Conservation (phyloP, 2,797 vertebrate species). For the Chelon auratus region DNA sequence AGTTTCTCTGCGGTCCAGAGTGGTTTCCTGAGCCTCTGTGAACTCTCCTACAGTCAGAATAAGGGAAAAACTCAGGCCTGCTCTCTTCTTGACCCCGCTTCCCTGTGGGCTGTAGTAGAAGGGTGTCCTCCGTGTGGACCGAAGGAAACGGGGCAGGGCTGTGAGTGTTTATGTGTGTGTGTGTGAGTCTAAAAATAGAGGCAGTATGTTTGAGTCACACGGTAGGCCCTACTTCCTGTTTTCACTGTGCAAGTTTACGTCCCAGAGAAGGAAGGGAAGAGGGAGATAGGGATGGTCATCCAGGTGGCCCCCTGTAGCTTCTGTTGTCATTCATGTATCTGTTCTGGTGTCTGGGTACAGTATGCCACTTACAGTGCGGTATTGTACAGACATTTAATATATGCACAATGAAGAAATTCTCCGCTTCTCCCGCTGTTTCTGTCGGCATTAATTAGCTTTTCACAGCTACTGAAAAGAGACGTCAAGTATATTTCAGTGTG, state of each 20-base stretch:
- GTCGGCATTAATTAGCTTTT: slow-evolving; percentile 22
- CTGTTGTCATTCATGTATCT: slow-evolving; percentile 12
- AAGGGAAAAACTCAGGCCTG: slow-evolving; percentile 50
- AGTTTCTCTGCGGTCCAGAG: neutral
- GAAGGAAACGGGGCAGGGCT: slow-evolving; percentile 76
- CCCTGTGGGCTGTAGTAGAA: slow-evolving; percentile 59
- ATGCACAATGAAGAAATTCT: slow-evolving; percentile 18
- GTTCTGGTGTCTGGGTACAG: neutral
- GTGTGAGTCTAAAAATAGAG: slow-evolving; percentile 79
- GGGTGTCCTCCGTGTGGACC: slow-evolving; percentile 71
- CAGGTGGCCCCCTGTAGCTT: slow-evolving; percentile 29
- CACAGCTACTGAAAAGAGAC: slow-evolving; percentile 8
- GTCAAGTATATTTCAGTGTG: too few species aligned
- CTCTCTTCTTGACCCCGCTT: slow-evolving; percentile 61
- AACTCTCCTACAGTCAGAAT: slow-evolving; percentile 10
- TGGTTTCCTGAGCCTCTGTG: slow-evolving; percentile 1
- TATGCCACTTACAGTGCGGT: neutral
- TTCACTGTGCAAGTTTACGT: slow-evolving; percentile 84
- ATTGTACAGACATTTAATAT: slow-evolving; percentile 29
- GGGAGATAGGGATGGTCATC: slow-evolving; percentile 34
- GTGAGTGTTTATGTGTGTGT: slow-evolving; percentile 30
- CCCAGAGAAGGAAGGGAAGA: slow-evolving; percentile 70
- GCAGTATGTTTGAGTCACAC: slow-evolving; percentile 82
- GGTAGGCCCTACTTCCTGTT: slow-evolving; percentile 85
- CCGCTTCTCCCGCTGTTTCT: slow-evolving; percentile 15